A percentile compares a stretch with the other conserved stretches of the same genome.
Conservation (phyloP, 2,888 invertebrate genomes). For the Diarsia rubi region DNA sequence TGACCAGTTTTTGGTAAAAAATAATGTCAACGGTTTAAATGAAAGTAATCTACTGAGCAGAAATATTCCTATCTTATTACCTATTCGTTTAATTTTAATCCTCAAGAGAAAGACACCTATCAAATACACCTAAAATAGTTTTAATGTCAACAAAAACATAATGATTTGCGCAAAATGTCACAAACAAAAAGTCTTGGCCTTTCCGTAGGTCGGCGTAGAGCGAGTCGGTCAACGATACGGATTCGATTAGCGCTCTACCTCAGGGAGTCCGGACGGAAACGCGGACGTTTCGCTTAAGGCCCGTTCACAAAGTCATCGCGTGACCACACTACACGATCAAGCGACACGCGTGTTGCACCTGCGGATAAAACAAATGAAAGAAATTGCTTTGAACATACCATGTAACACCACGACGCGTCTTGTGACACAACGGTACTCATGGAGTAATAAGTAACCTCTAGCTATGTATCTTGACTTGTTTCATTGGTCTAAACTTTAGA, state of each 20-base stretch:
- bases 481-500: background rate
- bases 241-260: conserved; percentile 65
- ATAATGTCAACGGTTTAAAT: too few relatives aligned
- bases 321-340: background rate
- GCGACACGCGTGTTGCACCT: background rate
- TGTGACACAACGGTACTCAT: background rate
- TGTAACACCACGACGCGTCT: background rate
- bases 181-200: conserved; percentile 68
- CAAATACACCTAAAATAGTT: conserved; percentile 16
- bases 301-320: background rate
- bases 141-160: conserved; percentile 43
- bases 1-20: background rate
- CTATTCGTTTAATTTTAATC: background rate
- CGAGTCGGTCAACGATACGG: conserved; percentile 60
- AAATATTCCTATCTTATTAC: conserved; percentile 2
- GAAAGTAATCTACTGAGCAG: background rate
- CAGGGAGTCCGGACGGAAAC: conserved; percentile 52
- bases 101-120: background rate
- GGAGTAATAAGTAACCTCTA: background rate
- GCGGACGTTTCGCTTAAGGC: conserved; percentile 38
- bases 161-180: conserved; percentile 65
- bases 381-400: background rate
- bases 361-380: background rate
- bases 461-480: background rate
- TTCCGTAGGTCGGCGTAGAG: conserved; percentile 59